These are phyloP conservation scores for Zosterops hypoxanthus DNA, from an alignment of 2,113 vertebrate species.

Conservation along the genomic window DNA sequence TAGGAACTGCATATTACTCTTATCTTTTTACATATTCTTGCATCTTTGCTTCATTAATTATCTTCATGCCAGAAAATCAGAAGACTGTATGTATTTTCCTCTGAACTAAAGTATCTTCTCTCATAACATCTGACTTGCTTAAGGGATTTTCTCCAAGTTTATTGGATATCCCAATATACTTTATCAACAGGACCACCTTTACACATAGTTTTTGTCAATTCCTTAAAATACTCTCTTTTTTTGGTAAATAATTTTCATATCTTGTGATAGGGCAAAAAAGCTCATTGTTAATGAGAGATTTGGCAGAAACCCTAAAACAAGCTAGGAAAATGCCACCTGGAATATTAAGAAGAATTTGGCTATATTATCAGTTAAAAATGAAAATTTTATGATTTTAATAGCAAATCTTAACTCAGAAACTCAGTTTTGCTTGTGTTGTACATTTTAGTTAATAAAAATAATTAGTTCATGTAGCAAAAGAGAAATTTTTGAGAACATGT, in stretches of 20 bases:
- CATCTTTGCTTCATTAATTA: neutral
- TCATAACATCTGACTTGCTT: neutral
- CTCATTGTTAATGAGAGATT: neutral
- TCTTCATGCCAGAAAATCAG: neutral
- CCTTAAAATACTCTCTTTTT: neutral
- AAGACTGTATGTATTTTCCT: neutral
- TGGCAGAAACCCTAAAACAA: neutral
- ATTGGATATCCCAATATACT: neutral
- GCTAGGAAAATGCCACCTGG: neutral
- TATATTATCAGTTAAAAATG: neutral
- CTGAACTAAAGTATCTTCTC: neutral
- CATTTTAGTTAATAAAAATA: neutral
- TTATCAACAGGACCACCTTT: neutral
- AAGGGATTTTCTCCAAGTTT: neutral
- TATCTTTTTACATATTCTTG: neutral
- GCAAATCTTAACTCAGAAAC: neutral
- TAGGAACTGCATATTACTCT: neutral
- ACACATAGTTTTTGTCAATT: neutral
- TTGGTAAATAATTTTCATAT: neutral
- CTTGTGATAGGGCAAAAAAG: neutral
- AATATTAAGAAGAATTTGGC: neutral
- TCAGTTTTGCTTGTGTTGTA: neutral
- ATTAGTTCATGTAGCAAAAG: neutral
- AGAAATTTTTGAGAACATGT: neutral
- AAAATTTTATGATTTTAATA: neutral